A percentile compares a stretch with the other conserved stretches of the same genome.
These are phyloP conservation scores for Orthonevra nobilis DNA, from an alignment of 2,888 invertebrate genomes.

Conservation along the genomic window DNA sequence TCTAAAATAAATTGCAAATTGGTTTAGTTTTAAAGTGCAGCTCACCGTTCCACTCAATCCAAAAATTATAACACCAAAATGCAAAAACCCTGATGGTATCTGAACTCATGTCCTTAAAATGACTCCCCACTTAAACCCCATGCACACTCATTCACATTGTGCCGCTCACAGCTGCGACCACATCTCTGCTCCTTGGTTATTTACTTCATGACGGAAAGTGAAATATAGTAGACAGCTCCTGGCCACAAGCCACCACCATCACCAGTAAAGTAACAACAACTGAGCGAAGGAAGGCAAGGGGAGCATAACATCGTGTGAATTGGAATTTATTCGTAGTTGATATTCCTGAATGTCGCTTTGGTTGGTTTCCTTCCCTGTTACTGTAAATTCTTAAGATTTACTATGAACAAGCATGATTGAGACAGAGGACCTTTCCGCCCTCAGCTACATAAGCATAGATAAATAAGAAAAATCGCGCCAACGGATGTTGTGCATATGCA, in stretches of 20 bases:
- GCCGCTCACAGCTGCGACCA: no score
- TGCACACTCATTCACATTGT: constrained; percentile 10
- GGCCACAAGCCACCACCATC: constrained; percentile 42
- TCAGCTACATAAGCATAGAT: constrained; percentile 15
- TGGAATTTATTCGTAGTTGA: constrained; percentile 65
- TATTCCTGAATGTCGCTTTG: constrained; percentile 53
- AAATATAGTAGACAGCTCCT: constrained; percentile 56
- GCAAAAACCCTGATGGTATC: no score
- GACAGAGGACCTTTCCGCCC: constrained; percentile 39
- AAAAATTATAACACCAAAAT: no score
- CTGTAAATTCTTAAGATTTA: constrained; percentile 63
- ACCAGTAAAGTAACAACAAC: constrained; percentile 1
- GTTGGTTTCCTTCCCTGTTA: constrained; percentile 10
- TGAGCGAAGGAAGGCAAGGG: no score
- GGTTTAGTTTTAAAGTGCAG: no score
- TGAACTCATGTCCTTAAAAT: no score
- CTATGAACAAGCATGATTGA: constrained; percentile 59
- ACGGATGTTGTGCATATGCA: constrained; percentile 35
- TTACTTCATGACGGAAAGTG: constrained; percentile 64
- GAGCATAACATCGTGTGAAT: constrained; percentile 57
- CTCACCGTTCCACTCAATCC: no score
- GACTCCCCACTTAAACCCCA: constrained; percentile 56
- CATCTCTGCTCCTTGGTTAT: constrained; percentile 43
- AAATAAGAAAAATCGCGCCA: constrained; percentile 47
- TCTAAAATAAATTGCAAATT: no score